Percentiles rank a stretch among this genome's conserved stretches.
phyloP scores from a whole-genome alignment of 2,888 invertebrate species.

The Pharmacophagus antenor region DNA sequence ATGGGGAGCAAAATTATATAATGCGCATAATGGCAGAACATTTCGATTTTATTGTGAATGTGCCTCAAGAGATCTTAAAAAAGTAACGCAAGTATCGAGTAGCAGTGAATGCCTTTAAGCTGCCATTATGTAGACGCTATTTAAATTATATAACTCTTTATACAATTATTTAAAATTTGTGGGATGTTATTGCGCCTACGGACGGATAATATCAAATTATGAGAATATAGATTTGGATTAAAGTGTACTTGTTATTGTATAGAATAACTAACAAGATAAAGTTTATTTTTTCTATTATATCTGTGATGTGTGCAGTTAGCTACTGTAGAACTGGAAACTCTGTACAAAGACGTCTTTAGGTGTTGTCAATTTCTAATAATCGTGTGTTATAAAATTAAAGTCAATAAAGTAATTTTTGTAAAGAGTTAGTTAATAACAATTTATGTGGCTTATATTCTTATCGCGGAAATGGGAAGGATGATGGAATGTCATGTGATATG shows the following conservation, averaged over 20 bases:
- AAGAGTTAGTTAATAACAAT: slow-evolving; percentile 48
- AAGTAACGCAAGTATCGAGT: neutral
- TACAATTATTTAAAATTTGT: slow-evolving; percentile 8
- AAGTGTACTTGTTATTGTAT: slow-evolving; percentile 68
- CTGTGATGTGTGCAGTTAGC: slow-evolving; percentile 68
- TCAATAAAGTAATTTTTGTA: slow-evolving; percentile 44
- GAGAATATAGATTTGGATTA: slow-evolving; percentile 51
- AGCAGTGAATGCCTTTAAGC: neutral
- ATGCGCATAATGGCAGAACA: slow-evolving; percentile 23
- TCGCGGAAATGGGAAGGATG: slow-evolving; percentile 53
- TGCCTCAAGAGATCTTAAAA: neutral
- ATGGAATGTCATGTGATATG: slow-evolving; percentile 48
- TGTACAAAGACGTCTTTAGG: slow-evolving; percentile 67
- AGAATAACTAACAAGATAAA: slow-evolving; percentile 50
- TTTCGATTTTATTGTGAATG: slow-evolving; percentile 22
- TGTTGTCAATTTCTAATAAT: slow-evolving; percentile 70
- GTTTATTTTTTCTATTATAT: slow-evolving; percentile 69
- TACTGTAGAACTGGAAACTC: slow-evolving; percentile 56
- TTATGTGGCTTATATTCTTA: slow-evolving; percentile 66
- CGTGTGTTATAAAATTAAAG: slow-evolving; percentile 43
- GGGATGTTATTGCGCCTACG: slow-evolving; percentile 20
- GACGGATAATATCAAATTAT: slow-evolving; percentile 36
- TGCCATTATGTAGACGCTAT: slow-evolving; percentile 1
- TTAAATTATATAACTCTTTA: neutral
- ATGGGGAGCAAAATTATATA: slow-evolving; percentile 49